A percentile compares a stretch with the other conserved stretches of the same genome.
These are phyloP conservation scores for Megastigmus dorsalis DNA, from an alignment of 2,888 invertebrate genomes.

Conservation along the genomic window DNA sequence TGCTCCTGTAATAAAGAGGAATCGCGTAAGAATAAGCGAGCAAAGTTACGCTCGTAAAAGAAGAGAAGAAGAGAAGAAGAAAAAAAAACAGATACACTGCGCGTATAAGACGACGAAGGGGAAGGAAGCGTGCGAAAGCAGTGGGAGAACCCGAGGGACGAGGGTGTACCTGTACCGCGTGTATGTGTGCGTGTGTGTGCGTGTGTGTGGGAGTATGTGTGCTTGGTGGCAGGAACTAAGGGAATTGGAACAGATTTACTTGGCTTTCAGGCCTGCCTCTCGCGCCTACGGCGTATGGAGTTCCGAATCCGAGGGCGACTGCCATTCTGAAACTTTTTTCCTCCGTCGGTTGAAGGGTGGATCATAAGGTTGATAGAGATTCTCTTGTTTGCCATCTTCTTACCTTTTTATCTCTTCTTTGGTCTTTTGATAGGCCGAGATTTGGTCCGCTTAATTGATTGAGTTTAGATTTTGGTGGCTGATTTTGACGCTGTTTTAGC, in stretches of 20 bases:
- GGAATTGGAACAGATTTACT: constrained; percentile 64
- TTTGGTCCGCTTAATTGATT: constrained; percentile 23
- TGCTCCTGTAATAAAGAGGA: too few relatives aligned
- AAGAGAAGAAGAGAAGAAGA: too few relatives aligned
- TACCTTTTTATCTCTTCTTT: neutral
- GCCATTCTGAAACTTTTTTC: neutral
- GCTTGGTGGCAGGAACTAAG: too few relatives aligned
- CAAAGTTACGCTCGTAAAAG: too few relatives aligned
- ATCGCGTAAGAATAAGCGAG: too few relatives aligned
- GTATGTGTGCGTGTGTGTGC: too few relatives aligned
- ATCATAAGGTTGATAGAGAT: neutral
- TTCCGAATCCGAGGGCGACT: neutral
- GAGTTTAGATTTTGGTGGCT: neutral
- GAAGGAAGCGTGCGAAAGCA: too few relatives aligned
- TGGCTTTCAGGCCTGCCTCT: constrained; percentile 55
- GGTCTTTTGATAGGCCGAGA: neutral
- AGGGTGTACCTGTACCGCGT: too few relatives aligned
- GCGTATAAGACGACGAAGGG: too few relatives aligned
- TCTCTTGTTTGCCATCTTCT: constrained; percentile 15
- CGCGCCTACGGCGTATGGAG: neutral
- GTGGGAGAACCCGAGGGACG: too few relatives aligned
- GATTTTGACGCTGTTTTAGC: neutral
- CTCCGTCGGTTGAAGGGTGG: neutral
- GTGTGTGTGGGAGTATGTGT: too few relatives aligned
- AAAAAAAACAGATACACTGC: too few relatives aligned